Base-by-base conservation (phyloP, 1,140 invertebrate species). In the Heliconius hermathena region DNA sequence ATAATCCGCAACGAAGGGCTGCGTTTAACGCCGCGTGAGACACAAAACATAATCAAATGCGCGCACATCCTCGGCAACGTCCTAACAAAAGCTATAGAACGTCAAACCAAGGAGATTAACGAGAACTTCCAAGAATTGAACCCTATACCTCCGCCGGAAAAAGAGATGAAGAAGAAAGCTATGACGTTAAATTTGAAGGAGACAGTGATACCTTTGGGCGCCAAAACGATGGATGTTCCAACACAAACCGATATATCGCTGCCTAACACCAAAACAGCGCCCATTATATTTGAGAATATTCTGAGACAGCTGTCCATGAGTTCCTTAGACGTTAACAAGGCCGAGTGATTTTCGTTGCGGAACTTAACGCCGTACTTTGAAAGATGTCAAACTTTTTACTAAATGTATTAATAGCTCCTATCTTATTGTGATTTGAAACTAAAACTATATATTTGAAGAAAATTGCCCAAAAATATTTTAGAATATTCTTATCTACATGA, bases 271-370 rank as follows among this genome's bases (percentile, higher is more conserved):
- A 92, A 91, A 84, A 93, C 90, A 75, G 93, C 93, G 81, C 93
- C 93, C 38, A 91, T 85, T 82, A 94, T 94, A 9, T 94, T 94
- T 80, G 93, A 94, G 78, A 93, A 90, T 38, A 94, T 94, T 82
- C 82, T 94, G 1, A 71, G 90, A 8, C 93, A 94, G 71, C 78
- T 94, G 46, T 93, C 92, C 5, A 91, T 88, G 70, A 91, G 85
- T 49, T 90, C 89, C 0, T 78, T 93, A 16, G 91, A 92, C 18
- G 83, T 80, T 3, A 76, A 41, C 46, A 72, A 79, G 29, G 29
- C 57, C 29, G 60, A 66, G 26, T 66, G 60, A 66, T 66, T 57
- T 22, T 11, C 2, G 41, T 46, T 46, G 41, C 41, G 41, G 54
- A n/a, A n/a, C 54, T 8, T 57, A 20, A 22, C n/a, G 54, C n/a